Evolutionary conservation across 2,888 invertebrate species (phyloP), one percentile per base, ranked within the genome.

Genomic region (Rhaphigaster nebulosa): DNA sequence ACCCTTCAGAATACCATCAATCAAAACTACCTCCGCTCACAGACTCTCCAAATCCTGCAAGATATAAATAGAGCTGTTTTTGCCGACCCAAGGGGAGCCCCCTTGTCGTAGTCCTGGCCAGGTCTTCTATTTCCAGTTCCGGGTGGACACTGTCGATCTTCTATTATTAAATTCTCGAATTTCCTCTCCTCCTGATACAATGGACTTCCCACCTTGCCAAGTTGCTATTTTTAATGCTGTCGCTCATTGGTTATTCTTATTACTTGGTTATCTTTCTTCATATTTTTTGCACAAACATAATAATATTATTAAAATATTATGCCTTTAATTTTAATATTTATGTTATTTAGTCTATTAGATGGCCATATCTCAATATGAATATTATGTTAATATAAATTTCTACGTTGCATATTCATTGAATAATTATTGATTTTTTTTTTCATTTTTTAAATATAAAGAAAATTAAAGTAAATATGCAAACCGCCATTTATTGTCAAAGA

Each of bases 121-220:
- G 84, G 45, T 45, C 54, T 50, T 88, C 88, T 88, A 88, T 88
- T 88, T 88, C 56, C 88, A 88, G 88, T 88, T 60, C 60, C 88
- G 41, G 60, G 56, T 88, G 88, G 88, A 88, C 88, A 88, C 88
- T 88, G 88, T 60, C 88, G 54, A 60, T 88, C 41, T 88, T 88
- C 88, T 88, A 88, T 88, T 88, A 88, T 88, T 88, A 88, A 88
- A 88, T 41, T 88, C 54, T 88, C 88, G 38, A 60, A 65, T 88
- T 88, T 88, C 88, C n/a, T 60, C 45, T 41, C 18, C 26, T 4
- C n/a, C 84, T 84, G 84, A 84, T 45, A 45, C 84, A 84, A 45
- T 50, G 84, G 84, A 45, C n/a, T 84, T 84, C n/a, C 45, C 84
- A 26, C 45, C 45, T 50, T 15, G 84, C 84, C 13, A 84, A n/a